A percentile compares a stretch with the other conserved stretches of the same genome.
These are phyloP conservation scores for Gymnocheta viridis DNA, from an alignment of 2,888 invertebrate species.

Conservation along the genomic window DNA sequence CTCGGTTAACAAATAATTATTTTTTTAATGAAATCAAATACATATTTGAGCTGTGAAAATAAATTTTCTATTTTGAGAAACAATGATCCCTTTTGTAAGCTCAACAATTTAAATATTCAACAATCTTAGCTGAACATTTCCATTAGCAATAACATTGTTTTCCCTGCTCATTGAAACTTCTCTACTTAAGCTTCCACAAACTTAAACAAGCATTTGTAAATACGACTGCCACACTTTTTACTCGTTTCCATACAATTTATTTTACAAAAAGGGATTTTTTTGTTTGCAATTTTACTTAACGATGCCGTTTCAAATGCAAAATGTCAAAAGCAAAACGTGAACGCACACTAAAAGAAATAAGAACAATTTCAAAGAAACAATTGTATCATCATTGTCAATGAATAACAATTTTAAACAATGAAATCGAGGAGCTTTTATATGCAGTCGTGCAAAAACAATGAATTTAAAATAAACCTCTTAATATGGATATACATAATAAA, in stretches of 20 bases:
- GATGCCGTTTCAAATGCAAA: constrained; percentile 28
- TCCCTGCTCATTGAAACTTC: constrained; percentile 3
- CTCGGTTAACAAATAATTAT: background rate
- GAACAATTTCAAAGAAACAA: constrained; percentile 9
- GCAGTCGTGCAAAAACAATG: constrained; percentile 19
- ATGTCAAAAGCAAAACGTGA: constrained; percentile 28
- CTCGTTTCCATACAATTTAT: constrained; percentile 36
- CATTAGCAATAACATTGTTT: background rate
- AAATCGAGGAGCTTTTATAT: background rate
- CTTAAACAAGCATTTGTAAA: constrained; percentile 16
- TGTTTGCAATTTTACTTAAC: constrained; percentile 15
- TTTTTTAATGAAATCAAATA: too few relatives aligned
- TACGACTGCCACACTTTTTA: constrained; percentile 5
- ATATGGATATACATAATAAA: background rate
- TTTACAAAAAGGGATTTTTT: constrained; percentile 17
- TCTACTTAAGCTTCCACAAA: background rate
- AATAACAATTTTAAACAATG: constrained; percentile 32
- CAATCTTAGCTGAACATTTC: background rate
- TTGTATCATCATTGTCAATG: constrained; percentile 22
- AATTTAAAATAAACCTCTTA: constrained; percentile 29
- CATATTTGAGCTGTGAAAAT: background rate
- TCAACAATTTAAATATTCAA: constrained; percentile 21
- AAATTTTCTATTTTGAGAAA: background rate
- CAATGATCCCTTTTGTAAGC: background rate
- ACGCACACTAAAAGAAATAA: constrained; percentile 4